Conservation (phyloP, 2,888 invertebrate species). For the Elmis aenea region DNA sequence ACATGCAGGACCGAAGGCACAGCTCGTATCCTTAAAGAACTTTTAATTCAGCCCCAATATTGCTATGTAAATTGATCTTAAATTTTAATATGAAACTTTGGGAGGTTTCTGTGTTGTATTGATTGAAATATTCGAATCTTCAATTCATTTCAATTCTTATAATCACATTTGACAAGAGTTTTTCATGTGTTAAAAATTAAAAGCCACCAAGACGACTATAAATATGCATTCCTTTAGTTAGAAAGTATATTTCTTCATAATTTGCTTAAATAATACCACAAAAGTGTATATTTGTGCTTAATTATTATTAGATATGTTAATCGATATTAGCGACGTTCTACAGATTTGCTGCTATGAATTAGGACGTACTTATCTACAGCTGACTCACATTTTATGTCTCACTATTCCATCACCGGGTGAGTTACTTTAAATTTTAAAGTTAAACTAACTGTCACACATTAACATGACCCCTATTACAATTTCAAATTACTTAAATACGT, state of each 20-base stretch:
- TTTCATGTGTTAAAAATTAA: no score
- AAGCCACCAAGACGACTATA: no score
- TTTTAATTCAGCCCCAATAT: neutral
- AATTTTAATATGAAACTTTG: no score
- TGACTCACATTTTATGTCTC: slow-evolving; percentile 86
- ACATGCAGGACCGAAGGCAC: slow-evolving; percentile 94
- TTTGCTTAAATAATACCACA: no score
- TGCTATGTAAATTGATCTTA: neutral
- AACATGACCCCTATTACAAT: no score
- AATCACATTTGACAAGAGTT: no score
- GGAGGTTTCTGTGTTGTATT: no score
- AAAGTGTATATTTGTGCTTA: slow-evolving; percentile 43
- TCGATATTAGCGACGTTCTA: slow-evolving; percentile 96
- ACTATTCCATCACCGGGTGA: slow-evolving; percentile 84
- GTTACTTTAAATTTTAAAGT: slow-evolving; percentile 45
- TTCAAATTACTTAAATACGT: no score
- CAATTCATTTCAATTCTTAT: neutral
- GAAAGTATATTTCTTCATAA: no score
- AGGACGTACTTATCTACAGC: slow-evolving; percentile 84
- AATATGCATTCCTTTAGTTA: no score
- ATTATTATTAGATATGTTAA: slow-evolving; percentile 70
- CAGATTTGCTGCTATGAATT: slow-evolving; percentile 95
- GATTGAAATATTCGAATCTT: slow-evolving; percentile 1
- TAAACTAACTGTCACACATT: no score
- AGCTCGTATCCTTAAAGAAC: slow-evolving; percentile 69